Evolutionary conservation across 35 echinoderm and acorn worm species (phyloP), one percentile per base, ranked within the genome.

Genomic region (Lytechinus variegatus): DNA sequence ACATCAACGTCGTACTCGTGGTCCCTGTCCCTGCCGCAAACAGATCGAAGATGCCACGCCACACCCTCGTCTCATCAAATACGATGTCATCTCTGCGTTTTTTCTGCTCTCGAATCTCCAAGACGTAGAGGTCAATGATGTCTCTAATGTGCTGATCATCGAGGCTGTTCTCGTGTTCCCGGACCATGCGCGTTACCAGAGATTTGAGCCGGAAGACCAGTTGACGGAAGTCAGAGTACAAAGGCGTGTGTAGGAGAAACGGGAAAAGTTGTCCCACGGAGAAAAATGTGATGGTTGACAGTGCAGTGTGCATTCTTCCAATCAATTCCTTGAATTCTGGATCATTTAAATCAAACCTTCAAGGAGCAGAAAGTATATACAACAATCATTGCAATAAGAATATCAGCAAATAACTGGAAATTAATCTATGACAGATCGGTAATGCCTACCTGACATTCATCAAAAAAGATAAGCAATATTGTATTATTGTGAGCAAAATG

Each of bases 61-160:
- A 93, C 12, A 21, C 91, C 12, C n/a, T 93, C 1, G 28, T 29
- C 53, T 93, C 54, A 54, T 93, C 54, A 54, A 93, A 93, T 14
- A 93, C 54, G 27, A 93, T 93, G 53, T 93, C 91, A 29, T 93
- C 91, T 11, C 91, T 54, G 27, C 91, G 27, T 56, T 93, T 56
- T 29, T 93, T 54, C 54, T 93, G 91, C 54, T 54, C n/a, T 28
- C 54, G 52, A 56, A 93, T 93, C 19, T 93, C 91, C 91, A 93
- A 93, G 52, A 95, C 6, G 86, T 95, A 95, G 44, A 87, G 72
- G 14, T 53, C 54, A 6, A 95, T 87, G 53, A 95, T 88, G 52
- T 95, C 95, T 7, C 71, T 54, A n/a, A 95, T 89, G 21, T 95
- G 71, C 8, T 87, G 53, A 7, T 86, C 52, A 52, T 95, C 95